A percentile compares a stretch with the other conserved stretches of the same genome.
phyloP scores from a whole-genome alignment of 2,797 vertebrate genomes.

The Clarias fuscus region DNA sequence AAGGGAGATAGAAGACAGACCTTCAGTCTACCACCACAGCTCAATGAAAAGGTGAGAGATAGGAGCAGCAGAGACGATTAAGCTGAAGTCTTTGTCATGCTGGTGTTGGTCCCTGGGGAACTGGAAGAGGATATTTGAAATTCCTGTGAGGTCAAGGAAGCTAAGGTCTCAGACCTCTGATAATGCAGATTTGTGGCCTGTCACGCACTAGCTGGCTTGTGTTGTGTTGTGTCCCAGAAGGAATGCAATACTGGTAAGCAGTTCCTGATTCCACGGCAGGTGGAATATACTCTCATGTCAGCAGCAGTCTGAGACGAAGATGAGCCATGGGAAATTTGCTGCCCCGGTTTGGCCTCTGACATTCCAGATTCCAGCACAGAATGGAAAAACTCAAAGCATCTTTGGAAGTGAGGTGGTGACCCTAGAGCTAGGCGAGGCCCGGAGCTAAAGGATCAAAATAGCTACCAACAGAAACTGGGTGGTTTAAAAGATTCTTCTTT shows the following conservation, averaged over 20 bases:
- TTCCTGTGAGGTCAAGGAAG: constrained; percentile 30
- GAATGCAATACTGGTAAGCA: constrained; percentile 5
- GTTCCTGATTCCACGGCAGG: constrained; percentile 9
- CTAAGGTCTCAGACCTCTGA: constrained; percentile 15
- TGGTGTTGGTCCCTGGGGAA: constrained; percentile 25
- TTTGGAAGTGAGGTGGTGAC: constrained; percentile 27
- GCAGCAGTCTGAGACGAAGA: constrained; percentile 24
- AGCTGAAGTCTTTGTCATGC: constrained; percentile 40
- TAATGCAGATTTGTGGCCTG: constrained; percentile 45
- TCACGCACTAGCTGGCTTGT: constrained; percentile 29
- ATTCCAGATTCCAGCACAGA: constrained; percentile 43
- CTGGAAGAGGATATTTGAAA: constrained; percentile 29
- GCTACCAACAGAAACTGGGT: constrained; percentile 10
- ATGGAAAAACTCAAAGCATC: constrained; percentile 39
- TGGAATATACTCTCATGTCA: constrained; percentile 40
- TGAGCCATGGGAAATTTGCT: constrained; percentile 44
- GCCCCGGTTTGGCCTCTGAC: constrained; percentile 34
- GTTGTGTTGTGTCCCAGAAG: constrained; percentile 19
- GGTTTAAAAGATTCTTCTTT: constrained; percentile 13
- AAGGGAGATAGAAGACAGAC: constrained; percentile 41
- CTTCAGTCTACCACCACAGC: constrained; percentile 34
- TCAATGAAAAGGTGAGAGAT: constrained; percentile 44
- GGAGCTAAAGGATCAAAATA: constrained; percentile 35
- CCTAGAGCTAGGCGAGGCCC: constrained; percentile 1
- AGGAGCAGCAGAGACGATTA: constrained; percentile 40